A percentile compares a stretch with the other conserved stretches of the same genome.
phyloP scores from a whole-genome alignment of 2,113 vertebrate genomes.

The Calyptomena viridis region DNA sequence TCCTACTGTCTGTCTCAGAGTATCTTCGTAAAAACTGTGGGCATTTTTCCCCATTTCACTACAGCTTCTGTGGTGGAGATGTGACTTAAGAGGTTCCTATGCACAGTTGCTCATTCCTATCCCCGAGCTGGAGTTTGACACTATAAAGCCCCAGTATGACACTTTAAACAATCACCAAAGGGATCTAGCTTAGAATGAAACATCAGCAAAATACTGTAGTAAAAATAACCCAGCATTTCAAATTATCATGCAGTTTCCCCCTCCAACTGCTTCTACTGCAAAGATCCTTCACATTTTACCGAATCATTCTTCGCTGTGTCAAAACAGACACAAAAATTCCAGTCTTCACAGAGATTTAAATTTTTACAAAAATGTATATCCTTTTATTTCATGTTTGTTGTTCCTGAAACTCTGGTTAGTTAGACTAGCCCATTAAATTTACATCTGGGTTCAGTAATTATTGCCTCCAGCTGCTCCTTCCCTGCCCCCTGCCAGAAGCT shows the following conservation, averaged over 20 bases:
- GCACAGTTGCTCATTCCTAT: neutral
- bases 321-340: neutral
- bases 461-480: constrained; percentile 42
- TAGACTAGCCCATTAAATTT: constrained; percentile 5
- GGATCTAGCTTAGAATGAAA: neutral
- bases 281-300: neutral
- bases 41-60: neutral
- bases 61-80: neutral
- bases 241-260: neutral
- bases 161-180: neutral
- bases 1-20: neutral
- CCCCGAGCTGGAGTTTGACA: neutral
- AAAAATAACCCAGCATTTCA: neutral
- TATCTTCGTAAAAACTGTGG: neutral
- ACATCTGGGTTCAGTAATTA: constrained; percentile 42
- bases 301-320: neutral
- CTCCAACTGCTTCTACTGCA: neutral
- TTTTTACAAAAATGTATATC: neutral
- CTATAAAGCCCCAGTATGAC: neutral
- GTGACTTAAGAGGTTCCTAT: neutral
- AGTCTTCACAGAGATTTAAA: neutral
- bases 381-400: neutral
- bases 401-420: neutral
- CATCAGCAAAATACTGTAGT: neutral
- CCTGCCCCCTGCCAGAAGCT: constrained; percentile 37